Evolutionary conservation across 2,888 invertebrate genomes (phyloP).

Genomic region (Muschampia plurimacula): DNA sequence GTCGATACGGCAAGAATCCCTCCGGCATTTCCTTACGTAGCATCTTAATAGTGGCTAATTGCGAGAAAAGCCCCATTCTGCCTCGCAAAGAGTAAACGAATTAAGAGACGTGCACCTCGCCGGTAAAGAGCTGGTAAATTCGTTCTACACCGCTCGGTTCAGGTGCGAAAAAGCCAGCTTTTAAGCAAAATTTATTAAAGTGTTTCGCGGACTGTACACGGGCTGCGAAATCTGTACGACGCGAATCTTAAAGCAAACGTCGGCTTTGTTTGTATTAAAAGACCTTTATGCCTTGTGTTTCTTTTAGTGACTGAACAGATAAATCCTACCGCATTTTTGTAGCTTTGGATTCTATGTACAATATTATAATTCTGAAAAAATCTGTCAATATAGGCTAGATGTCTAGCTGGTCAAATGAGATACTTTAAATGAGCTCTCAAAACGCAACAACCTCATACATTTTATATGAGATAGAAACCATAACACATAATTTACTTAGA

Average conservation of each 20-base stretch:
- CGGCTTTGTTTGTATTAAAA: constrained; percentile 29
- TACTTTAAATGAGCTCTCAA: too few relatives aligned
- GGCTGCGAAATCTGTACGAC: constrained; percentile 39
- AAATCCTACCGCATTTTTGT: too few relatives aligned
- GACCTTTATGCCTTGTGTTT: not conserved
- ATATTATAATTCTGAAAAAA: too few relatives aligned
- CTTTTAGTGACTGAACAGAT: not conserved
- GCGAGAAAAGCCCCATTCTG: constrained; percentile 77
- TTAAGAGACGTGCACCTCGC: constrained; percentile 75
- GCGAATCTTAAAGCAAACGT: constrained; percentile 44
- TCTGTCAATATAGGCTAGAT: too few relatives aligned
- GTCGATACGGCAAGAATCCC: constrained; percentile 28
- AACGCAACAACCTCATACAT: too few relatives aligned
- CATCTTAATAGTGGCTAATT: constrained; percentile 80
- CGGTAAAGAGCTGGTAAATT: constrained; percentile 75
- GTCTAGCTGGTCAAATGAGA: too few relatives aligned
- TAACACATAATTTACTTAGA: too few relatives aligned
- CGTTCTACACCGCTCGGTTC: constrained; percentile 71
- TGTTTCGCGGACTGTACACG: constrained; percentile 55
- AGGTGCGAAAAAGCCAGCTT: constrained; percentile 77
- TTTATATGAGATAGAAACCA: too few relatives aligned
- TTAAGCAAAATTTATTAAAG: constrained; percentile 78
- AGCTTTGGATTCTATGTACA: too few relatives aligned
- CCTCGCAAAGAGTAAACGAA: constrained; percentile 79
- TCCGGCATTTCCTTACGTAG: constrained; percentile 65